A percentile compares a stretch with the other conserved stretches of the same genome.
Conservation (phyloP, 30 jellyfish, hydroid and myxozoan species). For the Cassiopea xamachana region DNA sequence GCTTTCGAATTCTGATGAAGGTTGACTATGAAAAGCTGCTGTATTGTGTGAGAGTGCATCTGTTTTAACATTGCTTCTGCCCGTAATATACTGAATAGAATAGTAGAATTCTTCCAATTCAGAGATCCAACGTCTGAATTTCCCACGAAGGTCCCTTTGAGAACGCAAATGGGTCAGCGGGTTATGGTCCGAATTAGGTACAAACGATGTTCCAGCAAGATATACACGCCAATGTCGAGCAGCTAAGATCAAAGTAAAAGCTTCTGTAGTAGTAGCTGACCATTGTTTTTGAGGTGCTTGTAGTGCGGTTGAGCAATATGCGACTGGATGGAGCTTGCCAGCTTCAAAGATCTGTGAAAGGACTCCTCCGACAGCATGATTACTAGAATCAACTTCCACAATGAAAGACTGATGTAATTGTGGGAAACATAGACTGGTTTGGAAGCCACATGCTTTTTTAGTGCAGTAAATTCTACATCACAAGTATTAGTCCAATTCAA, state of each 20-base stretch:
- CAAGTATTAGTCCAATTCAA: slow-evolving; percentile 15
- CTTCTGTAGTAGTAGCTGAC: slow-evolving; percentile 46
- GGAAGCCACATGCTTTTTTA: slow-evolving; percentile 5
- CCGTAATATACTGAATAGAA: slow-evolving; percentile 54
- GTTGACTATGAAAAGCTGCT: slow-evolving; percentile 24
- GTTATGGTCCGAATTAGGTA: slow-evolving; percentile 53
- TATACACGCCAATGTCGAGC: slow-evolving; percentile 61
- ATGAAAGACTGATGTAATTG: slow-evolving; percentile 12
- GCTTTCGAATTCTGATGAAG: slow-evolving; percentile 24
- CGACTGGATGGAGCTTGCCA: slow-evolving; percentile 37
- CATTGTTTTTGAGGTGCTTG: slow-evolving; percentile 44
- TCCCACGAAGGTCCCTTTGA: slow-evolving; percentile 69
- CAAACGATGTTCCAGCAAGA: slow-evolving; percentile 37
- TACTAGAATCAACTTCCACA: slow-evolving; percentile 49
- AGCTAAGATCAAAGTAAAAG: slow-evolving; percentile 42
- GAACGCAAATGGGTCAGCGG: slow-evolving; percentile 39
- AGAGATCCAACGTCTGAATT: slow-evolving; percentile 69
- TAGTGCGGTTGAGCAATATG: slow-evolving; percentile 40
- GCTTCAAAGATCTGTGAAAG: slow-evolving; percentile 36
- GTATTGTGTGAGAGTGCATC: slow-evolving; percentile 53
- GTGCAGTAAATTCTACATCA: background rate
- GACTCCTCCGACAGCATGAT: background rate
- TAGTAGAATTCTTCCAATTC: slow-evolving; percentile 55
- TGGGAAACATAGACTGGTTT: slow-evolving; percentile 39
- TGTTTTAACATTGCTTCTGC: slow-evolving; percentile 39